phyloP scores from a whole-genome alignment of 2,888 invertebrate species.

The Molanna angustata region DNA sequence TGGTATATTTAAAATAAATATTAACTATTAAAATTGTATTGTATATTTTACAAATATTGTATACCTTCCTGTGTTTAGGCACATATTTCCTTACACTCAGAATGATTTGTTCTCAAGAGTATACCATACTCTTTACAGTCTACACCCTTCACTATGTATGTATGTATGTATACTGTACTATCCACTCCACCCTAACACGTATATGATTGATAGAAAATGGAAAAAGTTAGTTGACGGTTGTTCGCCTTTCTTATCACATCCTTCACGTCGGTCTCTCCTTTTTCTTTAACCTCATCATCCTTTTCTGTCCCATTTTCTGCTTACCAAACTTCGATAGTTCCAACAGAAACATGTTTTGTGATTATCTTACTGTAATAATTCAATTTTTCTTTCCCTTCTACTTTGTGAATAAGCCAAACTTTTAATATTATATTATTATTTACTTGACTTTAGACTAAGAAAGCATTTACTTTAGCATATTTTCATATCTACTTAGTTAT shows the following conservation, averaged over 20 bases:
- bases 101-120: no score
- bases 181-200: constrained; percentile 30
- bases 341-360: not conserved
- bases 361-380: not conserved
- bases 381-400: not conserved
- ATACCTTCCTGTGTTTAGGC: no score
- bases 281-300: constrained; percentile 15
- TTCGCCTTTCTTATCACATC: constrained; percentile 30
- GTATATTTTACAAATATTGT: no score
- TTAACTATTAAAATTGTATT: no score
- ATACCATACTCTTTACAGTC: no score
- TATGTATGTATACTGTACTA: no score
- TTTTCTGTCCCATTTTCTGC: not conserved
- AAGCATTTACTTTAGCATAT: not conserved
- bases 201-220: constrained; percentile 34
- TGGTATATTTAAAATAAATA: no score
- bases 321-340: constrained; percentile 4
- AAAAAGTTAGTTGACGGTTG: constrained; percentile 32
- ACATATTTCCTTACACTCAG: no score
- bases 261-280: constrained; percentile 2
- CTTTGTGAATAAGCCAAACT: not conserved
- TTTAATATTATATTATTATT: not conserved
- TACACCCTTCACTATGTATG: no score
- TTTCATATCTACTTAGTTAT: not conserved
- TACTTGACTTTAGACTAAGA: not conserved